Evolutionary conservation across 2,113 vertebrate genomes (phyloP).

Genomic region (Trachemys scripta): DNA sequence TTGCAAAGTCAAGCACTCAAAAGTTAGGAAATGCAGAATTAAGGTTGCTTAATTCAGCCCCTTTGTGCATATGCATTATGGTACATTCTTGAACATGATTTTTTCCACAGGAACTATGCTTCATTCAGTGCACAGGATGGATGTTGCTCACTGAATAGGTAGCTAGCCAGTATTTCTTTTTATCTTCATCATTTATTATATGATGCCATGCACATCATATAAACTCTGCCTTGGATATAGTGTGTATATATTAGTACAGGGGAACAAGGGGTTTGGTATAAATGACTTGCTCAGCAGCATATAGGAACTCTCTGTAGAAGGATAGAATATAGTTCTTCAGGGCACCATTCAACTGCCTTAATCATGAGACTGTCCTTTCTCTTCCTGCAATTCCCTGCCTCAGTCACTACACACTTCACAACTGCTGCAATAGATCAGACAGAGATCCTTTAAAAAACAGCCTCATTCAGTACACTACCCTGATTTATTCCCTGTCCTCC

Average conservation of each 20-base stretch:
- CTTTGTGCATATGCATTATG: too few relatives aligned
- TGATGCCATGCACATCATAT: not conserved
- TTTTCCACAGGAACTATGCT: too few relatives aligned
- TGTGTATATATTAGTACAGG: too few relatives aligned
- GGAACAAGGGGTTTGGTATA: not conserved
- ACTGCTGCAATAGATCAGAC: not conserved
- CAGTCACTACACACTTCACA: not conserved
- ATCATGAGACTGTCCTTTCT: not conserved
- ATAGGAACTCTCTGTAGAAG: not conserved
- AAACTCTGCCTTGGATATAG: not conserved
- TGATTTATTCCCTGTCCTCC: not conserved
- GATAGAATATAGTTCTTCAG: not conserved
- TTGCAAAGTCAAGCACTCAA: not conserved
- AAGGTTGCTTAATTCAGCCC: too few relatives aligned
- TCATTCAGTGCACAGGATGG: not conserved
- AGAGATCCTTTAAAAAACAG: not conserved
- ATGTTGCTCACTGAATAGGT: not conserved
- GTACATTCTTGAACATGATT: too few relatives aligned
- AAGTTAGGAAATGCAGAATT: not conserved
- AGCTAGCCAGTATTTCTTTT: not conserved
- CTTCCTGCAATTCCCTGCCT: not conserved
- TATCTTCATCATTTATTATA: not conserved
- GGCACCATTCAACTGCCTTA: not conserved
- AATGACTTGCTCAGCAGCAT: not conserved
- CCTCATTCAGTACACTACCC: not conserved